Percentiles rank a stretch among this genome's conserved stretches.
These are phyloP conservation scores for Anarsia innoxiella DNA, from an alignment of 2,888 invertebrate species.

Conservation along the genomic window DNA sequence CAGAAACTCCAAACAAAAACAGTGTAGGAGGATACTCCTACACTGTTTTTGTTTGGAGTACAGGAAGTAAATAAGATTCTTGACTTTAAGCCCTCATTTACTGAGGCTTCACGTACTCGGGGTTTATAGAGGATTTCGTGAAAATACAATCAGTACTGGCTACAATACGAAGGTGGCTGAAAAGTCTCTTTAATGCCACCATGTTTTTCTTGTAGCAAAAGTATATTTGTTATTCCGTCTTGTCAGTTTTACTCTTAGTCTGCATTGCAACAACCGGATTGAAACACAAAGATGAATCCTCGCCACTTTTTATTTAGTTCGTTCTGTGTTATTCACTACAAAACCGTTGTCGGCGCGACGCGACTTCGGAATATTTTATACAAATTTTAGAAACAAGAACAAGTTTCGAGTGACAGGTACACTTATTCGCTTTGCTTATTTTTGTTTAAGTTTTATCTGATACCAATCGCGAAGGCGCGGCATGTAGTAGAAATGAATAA, in stretches of 20 bases:
- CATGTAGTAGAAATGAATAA: slow-evolving; percentile 64
- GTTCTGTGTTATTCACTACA: slow-evolving; percentile 44
- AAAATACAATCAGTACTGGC: slow-evolving; percentile 9
- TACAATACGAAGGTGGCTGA: no score
- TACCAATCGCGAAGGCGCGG: slow-evolving; percentile 58
- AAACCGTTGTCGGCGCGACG: slow-evolving; percentile 55
- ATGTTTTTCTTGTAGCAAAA: not conserved
- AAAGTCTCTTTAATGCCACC: no score
- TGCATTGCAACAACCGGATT: slow-evolving; percentile 28
- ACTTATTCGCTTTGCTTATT: slow-evolving; percentile 68
- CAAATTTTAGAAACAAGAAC: slow-evolving; percentile 74
- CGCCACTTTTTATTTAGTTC: slow-evolving; percentile 34
- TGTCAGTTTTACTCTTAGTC: slow-evolving; percentile 14
- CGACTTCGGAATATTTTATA: slow-evolving; percentile 69
- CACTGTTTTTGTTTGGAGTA: no score
- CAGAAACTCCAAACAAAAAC: not conserved
- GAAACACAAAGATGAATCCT: slow-evolving; percentile 37
- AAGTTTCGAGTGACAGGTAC: slow-evolving; percentile 70
- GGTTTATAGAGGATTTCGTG: slow-evolving; percentile 7
- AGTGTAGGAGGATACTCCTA: slow-evolving; percentile 9
- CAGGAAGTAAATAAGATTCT: slow-evolving; percentile 2
- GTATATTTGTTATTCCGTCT: not conserved
- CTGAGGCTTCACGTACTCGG: slow-evolving; percentile 6
- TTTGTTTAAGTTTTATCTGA: slow-evolving; percentile 66
- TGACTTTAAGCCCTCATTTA: slow-evolving; percentile 11